Base-by-base conservation (phyloP, 1,140 invertebrate genomes). In the Drosophila ironensis region DNA sequence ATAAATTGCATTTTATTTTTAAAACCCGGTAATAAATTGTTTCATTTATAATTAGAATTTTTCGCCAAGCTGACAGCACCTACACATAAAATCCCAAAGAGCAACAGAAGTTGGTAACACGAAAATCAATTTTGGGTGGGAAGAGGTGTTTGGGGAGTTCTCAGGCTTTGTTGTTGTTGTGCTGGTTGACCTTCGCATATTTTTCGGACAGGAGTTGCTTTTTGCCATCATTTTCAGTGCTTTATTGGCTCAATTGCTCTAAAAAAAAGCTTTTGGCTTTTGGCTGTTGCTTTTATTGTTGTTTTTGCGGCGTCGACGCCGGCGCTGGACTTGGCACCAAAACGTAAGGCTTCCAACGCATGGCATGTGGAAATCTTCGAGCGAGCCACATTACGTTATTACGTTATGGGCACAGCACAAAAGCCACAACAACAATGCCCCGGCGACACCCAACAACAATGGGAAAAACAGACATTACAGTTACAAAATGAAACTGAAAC, bases 11-110 rank as follows among this genome's bases (percentile, higher is more conserved):
- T 84, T 77, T 82, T 84, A 84, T 84, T 84, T 67, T 64, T 77
- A 84, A 77, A 82, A 70, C 78, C 77, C 77, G 77, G 77, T 77
- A 81, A 81, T 81, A 81, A 82, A 82, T 76, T 81, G 77, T 82
- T 82, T 77, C 45, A 60, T 84, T 82, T 77, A 77, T 73, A 84
- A 82, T 82, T 77, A 77, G 77, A 84, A 84, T 84, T 82, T 77
- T 72, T 54, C 60, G 52, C 57, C 41, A 66, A 44, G 16, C 61
- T 82, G 77, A 76, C 77, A 82, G 60, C 71, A 33, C 37, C 35
- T 19, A 33, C 30, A 14, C 14, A 3, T 4, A 46, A 53, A 52
- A 28, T 51, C 19, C 19, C 30, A 41, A 42, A 56, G 44, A 37
- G 14, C 9, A 56, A 50, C 42, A 30, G 51, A 47, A n/a, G n/a